Evolutionary conservation across 1,140 invertebrate genomes (phyloP).

Genomic region (Proales similis): DNA sequence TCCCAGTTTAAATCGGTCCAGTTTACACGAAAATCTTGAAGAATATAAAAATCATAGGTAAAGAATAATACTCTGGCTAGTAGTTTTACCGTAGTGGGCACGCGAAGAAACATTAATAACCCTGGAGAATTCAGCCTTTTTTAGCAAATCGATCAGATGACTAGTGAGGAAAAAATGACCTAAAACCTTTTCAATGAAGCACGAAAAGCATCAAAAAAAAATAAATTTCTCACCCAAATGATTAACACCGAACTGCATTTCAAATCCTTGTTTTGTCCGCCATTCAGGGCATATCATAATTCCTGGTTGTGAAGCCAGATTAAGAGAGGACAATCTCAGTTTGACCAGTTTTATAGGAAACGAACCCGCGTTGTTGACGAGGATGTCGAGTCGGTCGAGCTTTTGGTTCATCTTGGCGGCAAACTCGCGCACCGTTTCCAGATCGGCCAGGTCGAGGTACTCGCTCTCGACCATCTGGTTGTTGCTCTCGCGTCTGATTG

Average conservation of each 20-base stretch:
- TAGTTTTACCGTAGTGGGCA: conserved; percentile 57
- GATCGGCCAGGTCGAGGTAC: conserved; percentile 64
- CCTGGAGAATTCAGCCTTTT: conserved; percentile 62
- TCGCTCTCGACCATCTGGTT: conserved; percentile 68
- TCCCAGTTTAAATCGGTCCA: background rate
- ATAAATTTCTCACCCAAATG: too few species aligned
- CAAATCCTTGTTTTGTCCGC: conserved; percentile 53
- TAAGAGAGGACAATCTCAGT: too few species aligned
- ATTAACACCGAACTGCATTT: conserved; percentile 55
- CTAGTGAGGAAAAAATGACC: conserved; percentile 64
- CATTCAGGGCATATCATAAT: conserved; percentile 57
- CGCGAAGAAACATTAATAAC: conserved; percentile 77
- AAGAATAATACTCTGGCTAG: background rate
- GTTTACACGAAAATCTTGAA: background rate
- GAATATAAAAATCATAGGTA: background rate
- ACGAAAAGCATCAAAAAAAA: too few species aligned
- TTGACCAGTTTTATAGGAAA: background rate
- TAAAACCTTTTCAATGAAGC: too few species aligned
- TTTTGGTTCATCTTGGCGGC: conserved; percentile 60
- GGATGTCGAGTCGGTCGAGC: conserved; percentile 50
- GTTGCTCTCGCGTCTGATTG: conserved; percentile 57
- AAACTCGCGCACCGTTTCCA: conserved; percentile 66
- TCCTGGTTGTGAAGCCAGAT: conserved; percentile 45
- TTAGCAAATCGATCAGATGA: conserved; percentile 64
- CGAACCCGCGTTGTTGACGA: conserved; percentile 68